phyloP scores from a whole-genome alignment of 2,797 vertebrate species.

The Neosalanx taihuensis region DNA sequence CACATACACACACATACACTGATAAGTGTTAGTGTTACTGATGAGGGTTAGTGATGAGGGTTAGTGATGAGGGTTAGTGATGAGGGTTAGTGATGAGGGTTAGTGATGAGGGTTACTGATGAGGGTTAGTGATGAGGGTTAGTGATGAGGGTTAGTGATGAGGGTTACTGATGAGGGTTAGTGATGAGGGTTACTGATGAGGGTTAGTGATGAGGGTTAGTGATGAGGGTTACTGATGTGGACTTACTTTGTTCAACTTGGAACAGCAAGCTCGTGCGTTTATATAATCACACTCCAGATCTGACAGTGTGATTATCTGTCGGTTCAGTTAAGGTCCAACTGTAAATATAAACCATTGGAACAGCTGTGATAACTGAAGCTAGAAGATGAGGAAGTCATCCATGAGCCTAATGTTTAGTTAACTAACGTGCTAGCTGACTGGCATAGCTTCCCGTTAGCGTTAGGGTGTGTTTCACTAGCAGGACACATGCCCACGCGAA shows the following conservation, averaged over 20 bases:
- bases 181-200: no score
- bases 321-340: slow-evolving; percentile 71
- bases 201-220: no score
- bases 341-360: background rate
- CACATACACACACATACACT: background rate
- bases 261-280: slow-evolving; percentile 97
- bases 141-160: no score
- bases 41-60: no score
- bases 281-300: slow-evolving; percentile 98
- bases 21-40: no score
- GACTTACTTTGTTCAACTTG: slow-evolving; percentile 93
- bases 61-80: no score
- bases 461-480: background rate
- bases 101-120: no score
- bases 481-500: no score
- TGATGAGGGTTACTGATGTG: background rate
- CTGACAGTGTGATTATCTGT: slow-evolving; percentile 96
- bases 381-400: background rate
- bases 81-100: no score
- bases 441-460: no score
- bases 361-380: background rate
- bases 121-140: no score
- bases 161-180: no score
- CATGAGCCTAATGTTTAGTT: background rate
- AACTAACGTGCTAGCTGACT: background rate